Evolutionary conservation across 2,888 invertebrate genomes (phyloP).

Genomic region (Apantesis nais): DNA sequence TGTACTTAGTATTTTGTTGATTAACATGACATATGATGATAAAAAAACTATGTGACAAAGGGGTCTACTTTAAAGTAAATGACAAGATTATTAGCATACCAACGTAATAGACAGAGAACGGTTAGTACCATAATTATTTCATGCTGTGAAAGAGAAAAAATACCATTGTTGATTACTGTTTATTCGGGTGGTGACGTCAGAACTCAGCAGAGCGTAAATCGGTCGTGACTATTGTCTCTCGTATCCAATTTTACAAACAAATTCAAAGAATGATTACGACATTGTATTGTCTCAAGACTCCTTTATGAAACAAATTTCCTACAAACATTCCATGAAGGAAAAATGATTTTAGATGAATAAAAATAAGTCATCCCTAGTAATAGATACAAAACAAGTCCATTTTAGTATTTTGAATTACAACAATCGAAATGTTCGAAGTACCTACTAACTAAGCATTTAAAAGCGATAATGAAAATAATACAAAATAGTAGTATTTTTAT

Average conservation of each 20-base stretch:
- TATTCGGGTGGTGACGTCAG: conserved; percentile 14
- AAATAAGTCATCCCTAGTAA: neutral
- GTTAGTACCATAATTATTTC: conserved; percentile 4
- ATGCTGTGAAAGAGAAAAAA: conserved; percentile 9
- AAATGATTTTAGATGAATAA: neutral
- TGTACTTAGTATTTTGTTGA: neutral
- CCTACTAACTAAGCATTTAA: neutral
- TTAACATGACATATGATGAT: neutral
- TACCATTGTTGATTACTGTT: conserved; percentile 8
- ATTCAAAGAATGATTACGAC: conserved; percentile 33
- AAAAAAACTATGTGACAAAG: neutral
- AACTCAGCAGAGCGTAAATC: conserved; percentile 10
- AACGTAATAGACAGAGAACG: neutral
- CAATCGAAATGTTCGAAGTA: neutral
- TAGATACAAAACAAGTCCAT: neutral
- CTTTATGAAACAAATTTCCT: neutral
- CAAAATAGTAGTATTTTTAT: too few species aligned
- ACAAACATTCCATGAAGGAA: neutral
- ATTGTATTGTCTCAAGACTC: conserved; percentile 11
- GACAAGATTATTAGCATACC: neutral
- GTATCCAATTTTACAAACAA: conserved; percentile 15
- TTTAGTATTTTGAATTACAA: neutral
- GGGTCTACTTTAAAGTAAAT: neutral
- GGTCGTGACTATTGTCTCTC: conserved; percentile 8
- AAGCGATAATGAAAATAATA: neutral